A percentile compares a stretch with the other conserved stretches of the same genome.
phyloP scores from a whole-genome alignment of 2,113 vertebrate species.

The Aptenodytes patagonicus region DNA sequence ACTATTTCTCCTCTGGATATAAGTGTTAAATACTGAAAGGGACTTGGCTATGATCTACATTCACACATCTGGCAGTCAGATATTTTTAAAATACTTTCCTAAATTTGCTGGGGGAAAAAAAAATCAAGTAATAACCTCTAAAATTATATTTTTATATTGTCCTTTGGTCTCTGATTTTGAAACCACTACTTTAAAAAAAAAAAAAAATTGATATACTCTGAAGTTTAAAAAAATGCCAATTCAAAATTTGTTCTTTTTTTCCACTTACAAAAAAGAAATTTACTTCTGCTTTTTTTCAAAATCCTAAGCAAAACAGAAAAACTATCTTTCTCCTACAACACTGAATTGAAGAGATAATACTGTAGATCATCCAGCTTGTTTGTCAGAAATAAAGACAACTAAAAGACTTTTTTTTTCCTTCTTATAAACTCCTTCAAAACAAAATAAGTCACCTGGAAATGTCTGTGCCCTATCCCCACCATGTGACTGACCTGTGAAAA shows the following conservation, averaged over 20 bases:
- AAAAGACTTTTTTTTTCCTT: not conserved
- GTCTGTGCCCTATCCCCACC: not conserved
- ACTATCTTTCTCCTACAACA: not conserved
- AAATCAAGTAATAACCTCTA: not conserved
- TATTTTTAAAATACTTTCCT: not conserved
- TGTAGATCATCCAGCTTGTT: not conserved
- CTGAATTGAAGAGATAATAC: not conserved
- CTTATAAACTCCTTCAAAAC: not conserved
- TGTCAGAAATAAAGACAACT: not conserved
- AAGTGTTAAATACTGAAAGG: not conserved
- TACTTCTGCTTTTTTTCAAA: accelerated
- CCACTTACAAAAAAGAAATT: not conserved
- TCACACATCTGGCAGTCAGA: not conserved
- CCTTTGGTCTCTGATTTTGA: not conserved
- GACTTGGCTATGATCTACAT: not conserved
- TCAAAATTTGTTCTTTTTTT: not conserved
- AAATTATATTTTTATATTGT: not conserved
- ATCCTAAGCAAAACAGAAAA: not conserved
- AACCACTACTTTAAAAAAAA: not conserved
- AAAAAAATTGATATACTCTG: not conserved
- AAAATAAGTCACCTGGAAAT: not conserved
- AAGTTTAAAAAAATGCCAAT: not conserved
- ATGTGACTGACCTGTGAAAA: not conserved
- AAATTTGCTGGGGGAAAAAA: not conserved
- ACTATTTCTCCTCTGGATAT: not conserved